Evolutionary conservation across 2,113 vertebrate species (phyloP).

Genomic region (Oostethus manadensis): DNA sequence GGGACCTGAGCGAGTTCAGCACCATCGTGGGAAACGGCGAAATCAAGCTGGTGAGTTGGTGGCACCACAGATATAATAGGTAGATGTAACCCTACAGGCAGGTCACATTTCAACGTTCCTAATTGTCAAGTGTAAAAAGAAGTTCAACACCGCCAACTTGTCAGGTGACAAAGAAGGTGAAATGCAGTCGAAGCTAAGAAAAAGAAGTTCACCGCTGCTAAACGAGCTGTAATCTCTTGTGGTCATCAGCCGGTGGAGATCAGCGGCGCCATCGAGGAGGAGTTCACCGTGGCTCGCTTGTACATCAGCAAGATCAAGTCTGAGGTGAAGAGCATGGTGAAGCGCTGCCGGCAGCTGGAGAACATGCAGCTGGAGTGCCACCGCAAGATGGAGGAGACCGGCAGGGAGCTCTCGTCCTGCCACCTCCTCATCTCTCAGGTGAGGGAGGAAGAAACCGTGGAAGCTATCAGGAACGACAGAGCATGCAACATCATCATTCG

Average conservation of each 20-base stretch:
- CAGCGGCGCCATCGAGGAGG: conserved; percentile 91
- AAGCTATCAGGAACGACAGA: neutral
- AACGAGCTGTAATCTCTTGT: neutral
- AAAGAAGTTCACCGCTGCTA: neutral
- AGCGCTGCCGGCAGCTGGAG: conserved; percentile 88
- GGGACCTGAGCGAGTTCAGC: conserved; percentile 92
- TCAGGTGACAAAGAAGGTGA: too few relatives aligned
- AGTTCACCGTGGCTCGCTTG: conserved; percentile 88
- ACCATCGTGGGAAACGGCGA: conserved; percentile 87
- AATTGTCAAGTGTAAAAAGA: too few relatives aligned
- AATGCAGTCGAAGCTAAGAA: too few relatives aligned
- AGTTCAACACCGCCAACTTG: too few relatives aligned
- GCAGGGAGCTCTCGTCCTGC: conserved; percentile 87
- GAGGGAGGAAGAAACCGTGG: neutral
- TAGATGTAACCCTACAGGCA: too few relatives aligned
- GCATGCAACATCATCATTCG: neutral
- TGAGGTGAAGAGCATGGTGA: conserved; percentile 92
- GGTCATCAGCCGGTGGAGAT: conserved; percentile 81
- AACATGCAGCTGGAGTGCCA: conserved; percentile 89
- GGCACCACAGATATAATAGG: neutral
- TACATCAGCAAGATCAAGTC: conserved; percentile 96
- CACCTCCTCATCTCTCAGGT: conserved; percentile 97
- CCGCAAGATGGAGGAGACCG: conserved; percentile 93
- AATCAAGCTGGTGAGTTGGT: conserved; percentile 84
- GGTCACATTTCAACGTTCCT: too few relatives aligned